Percentiles rank a stretch among this genome's conserved stretches.
Conservation (phyloP, 2,797 vertebrate species). For the Graptemys geographica region DNA sequence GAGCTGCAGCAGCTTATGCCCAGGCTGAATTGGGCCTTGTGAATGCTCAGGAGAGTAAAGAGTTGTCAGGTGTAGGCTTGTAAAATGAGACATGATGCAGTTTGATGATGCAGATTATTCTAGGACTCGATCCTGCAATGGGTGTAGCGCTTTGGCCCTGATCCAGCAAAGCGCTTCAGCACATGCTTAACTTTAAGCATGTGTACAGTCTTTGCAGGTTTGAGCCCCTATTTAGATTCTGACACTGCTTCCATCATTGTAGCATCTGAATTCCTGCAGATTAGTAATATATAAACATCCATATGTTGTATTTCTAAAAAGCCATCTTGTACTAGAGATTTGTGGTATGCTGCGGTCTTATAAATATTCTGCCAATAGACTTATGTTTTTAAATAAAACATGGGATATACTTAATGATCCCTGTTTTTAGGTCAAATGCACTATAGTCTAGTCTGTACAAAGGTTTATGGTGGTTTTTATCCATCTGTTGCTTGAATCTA, state of each 20-base stretch:
- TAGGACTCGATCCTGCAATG: not conserved
- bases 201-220: not conserved
- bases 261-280: not conserved
- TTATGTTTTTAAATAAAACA: not conserved
- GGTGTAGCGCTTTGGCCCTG: not conserved
- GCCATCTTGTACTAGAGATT: not conserved
- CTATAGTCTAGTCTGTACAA: not conserved
- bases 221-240: not conserved
- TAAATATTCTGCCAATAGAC: not conserved
- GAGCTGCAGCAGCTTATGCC: not conserved
- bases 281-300: not conserved
- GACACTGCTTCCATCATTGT: not conserved
- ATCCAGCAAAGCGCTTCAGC: not conserved
- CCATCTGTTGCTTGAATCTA: conserved; percentile 37
- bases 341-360: not conserved
- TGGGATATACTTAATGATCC: not conserved
- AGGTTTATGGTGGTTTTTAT: conserved; percentile 26
- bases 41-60: not conserved
- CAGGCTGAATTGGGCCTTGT: not conserved
- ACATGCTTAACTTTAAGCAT: not conserved
- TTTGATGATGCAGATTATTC: not conserved
- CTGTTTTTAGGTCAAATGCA: not conserved
- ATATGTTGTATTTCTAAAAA: conserved; percentile 13
- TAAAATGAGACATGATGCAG: not conserved
- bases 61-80: not conserved